Conservation (phyloP, 2,797 vertebrate species). For the Sebastes umbrosus region DNA sequence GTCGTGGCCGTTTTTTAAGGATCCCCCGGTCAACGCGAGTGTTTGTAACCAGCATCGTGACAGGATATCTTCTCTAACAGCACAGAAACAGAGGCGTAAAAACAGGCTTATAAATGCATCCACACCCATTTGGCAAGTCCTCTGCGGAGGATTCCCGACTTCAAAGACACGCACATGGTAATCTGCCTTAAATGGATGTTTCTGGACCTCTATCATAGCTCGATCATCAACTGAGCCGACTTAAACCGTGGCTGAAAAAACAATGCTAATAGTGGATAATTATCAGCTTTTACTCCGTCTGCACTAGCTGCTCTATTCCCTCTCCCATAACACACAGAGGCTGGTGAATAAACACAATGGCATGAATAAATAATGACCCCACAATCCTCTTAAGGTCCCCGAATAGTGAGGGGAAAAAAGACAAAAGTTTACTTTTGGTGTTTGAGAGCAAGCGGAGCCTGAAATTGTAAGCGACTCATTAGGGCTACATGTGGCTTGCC, state of each 20-base stretch:
- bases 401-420: constrained; percentile 64
- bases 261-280: constrained; percentile 81
- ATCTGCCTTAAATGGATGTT: constrained; percentile 76
- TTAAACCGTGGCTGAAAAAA: constrained; percentile 67
- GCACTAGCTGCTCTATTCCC: constrained; percentile 57
- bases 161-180: constrained; percentile 70
- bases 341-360: constrained; percentile 81
- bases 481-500: constrained; percentile 79
- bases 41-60: constrained; percentile 24
- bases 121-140: constrained; percentile 45
- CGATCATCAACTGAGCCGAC: constrained; percentile 65
- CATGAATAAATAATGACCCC: constrained; percentile 82
- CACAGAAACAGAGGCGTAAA: constrained; percentile 40
- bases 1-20: constrained; percentile 40
- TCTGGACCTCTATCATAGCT: constrained; percentile 58
- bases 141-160: constrained; percentile 58
- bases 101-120: constrained; percentile 55
- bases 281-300: constrained; percentile 74
- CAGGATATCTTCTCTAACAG: constrained; percentile 41
- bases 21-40: constrained; percentile 39
- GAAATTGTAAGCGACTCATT: constrained; percentile 82
- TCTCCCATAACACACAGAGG: constrained; percentile 65
- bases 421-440: constrained; percentile 84
- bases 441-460: constrained; percentile 79
- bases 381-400: constrained; percentile 80